Percentiles rank a stretch among this genome's conserved stretches.
Conservation (phyloP, 1,140 invertebrate species). For the Drosophila insularis region DNA sequence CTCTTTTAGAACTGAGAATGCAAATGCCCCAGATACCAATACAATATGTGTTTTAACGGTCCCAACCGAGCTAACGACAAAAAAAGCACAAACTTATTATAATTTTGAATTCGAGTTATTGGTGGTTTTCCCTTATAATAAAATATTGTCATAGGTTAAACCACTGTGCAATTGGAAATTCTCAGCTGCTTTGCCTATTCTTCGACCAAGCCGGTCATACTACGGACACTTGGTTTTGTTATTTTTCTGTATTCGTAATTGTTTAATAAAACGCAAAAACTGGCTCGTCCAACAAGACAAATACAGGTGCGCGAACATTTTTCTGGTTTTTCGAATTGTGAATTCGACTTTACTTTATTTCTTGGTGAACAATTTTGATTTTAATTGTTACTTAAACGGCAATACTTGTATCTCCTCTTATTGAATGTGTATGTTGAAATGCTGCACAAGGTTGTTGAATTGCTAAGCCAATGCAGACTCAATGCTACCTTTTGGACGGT, state of each 20-base stretch:
- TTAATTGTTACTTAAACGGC: constrained; percentile 64
- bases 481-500: not conserved
- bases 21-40: not conserved
- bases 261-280: constrained; percentile 72
- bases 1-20: not conserved
- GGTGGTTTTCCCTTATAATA: constrained; percentile 1
- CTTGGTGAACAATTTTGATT: constrained; percentile 68
- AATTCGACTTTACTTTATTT: constrained; percentile 42
- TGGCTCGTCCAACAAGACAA: constrained; percentile 35
- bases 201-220: constrained; percentile 14
- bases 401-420: constrained; percentile 21
- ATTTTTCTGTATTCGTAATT: constrained; percentile 64
- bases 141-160: not conserved
- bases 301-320: constrained; percentile 69
- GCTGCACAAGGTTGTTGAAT: constrained; percentile 12
- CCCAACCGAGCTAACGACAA: too few relatives aligned
- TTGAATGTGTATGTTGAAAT: not conserved
- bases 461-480: not conserved
- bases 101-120: not conserved
- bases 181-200: too few relatives aligned
- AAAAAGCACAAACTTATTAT: too few relatives aligned
- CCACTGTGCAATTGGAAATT: constrained; percentile 19
- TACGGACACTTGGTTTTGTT: constrained; percentile 43
- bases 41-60: too few relatives aligned
- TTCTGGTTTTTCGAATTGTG: constrained; percentile 45